Conservation (phyloP, 1,140 invertebrate genomes). For the Diploscapter pachys region DNA sequence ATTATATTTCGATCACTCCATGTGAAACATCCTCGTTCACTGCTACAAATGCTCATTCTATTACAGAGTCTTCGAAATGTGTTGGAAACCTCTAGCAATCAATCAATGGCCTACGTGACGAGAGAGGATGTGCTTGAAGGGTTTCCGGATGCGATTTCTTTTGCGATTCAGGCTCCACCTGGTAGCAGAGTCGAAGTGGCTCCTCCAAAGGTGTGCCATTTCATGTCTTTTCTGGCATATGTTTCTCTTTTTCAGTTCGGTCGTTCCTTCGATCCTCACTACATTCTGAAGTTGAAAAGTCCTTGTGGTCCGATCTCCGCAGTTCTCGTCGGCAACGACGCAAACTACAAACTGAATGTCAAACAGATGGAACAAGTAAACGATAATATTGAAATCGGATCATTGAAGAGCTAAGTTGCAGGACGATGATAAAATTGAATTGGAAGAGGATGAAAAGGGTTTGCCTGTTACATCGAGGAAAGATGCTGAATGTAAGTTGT, state of each 20-base stretch:
- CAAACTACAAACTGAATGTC: slow-evolving; percentile 15
- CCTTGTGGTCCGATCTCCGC: slow-evolving; percentile 22
- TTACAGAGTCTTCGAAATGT: slow-evolving; percentile 37
- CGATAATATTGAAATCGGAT: not conserved
- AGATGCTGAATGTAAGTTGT: no score
- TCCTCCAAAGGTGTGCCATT: slow-evolving; percentile 18
- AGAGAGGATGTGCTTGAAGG: slow-evolving; percentile 24
- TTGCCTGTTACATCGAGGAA: no score
- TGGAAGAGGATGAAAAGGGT: no score
- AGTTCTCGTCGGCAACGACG: slow-evolving; percentile 21
- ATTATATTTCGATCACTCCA: not conserved
- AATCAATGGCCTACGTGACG: slow-evolving; percentile 21
- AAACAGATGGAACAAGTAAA: not conserved
- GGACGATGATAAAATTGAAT: no score
- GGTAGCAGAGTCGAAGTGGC: slow-evolving; percentile 17
- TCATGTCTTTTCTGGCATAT: not conserved
- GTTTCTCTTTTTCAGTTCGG: not conserved
- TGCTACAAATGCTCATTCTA: not conserved
- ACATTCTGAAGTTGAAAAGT: slow-evolving; percentile 22
- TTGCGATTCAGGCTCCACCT: slow-evolving; percentile 27
- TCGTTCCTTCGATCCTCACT: not conserved
- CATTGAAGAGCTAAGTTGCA: no score
- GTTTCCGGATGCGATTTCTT: slow-evolving; percentile 4
- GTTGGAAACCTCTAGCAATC: slow-evolving; percentile 20
- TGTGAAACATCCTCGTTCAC: not conserved